Evolutionary conservation across 2,888 invertebrate genomes (phyloP), one percentile per base, ranked within the genome.

Genomic region (Gortyna flavago): DNA sequence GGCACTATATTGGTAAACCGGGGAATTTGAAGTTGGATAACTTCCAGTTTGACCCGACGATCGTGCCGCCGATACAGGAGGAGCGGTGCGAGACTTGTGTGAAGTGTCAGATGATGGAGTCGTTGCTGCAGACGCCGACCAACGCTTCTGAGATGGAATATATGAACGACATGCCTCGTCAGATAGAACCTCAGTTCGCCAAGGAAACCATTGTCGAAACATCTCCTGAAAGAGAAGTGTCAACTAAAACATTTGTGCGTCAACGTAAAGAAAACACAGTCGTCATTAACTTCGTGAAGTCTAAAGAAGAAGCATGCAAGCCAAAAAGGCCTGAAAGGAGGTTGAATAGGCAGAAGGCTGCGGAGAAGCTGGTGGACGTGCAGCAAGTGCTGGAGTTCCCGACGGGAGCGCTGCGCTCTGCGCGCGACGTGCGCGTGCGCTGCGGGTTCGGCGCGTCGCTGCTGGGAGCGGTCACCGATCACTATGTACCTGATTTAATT

Each of bases 401-500:
- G 0, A 93, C 97, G 94, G 44, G 35, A 2, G 0, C 35, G 35
- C 69, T 69, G 69, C 35, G 69, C 11, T 1, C 81, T 72, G 48
- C 44, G 80, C 1, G 81, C 79, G 13, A 81, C 9, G 77, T 77
- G 65, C 72, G 81, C 51, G 65, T 81, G 62, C 80, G 87, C 5
- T 93, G 97, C 2, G 97, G 97, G 0, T 97, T 97, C 89, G 97
- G 97, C 75, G 96, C 96, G 8, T 97, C 97, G 44, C 92, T 98
- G 76, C 96, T 98, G 84, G 97, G 97, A 44, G 97, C 97, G 67
- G 94, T 97, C 70, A 97, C 97, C 77, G 97, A 97, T 90, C 97
- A 97, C 89, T 98, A 98, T 93, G 97, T 98, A 92, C 97, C 98
- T 89, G 98, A 98, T 96, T 97, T 98, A 97, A 97, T 98, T 83